Evolutionary conservation across 2,113 vertebrate genomes (phyloP).

Genomic region (Delphinus delphis): DNA sequence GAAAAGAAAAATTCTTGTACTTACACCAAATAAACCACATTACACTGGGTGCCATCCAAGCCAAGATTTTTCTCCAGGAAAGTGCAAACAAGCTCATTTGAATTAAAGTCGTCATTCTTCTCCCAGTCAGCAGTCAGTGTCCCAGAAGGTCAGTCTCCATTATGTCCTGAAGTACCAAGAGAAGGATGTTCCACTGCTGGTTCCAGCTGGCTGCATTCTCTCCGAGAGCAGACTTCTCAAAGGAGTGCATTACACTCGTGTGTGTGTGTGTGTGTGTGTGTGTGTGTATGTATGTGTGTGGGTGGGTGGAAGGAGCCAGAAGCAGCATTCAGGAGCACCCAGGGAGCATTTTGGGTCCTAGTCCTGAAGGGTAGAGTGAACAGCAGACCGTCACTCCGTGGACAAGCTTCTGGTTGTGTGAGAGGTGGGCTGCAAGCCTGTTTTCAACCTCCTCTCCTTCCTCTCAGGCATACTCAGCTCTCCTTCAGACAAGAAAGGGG

Average conservation of each 20-base stretch:
- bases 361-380: not conserved
- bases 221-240: not conserved
- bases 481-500: not conserved
- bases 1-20: conserved; percentile 48
- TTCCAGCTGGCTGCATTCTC: not conserved
- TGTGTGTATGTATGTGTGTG: not conserved
- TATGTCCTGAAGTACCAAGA: not conserved
- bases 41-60: not conserved
- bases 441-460: not conserved
- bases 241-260: not conserved
- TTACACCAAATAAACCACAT: conserved; percentile 42
- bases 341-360: not conserved
- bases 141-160: not conserved
- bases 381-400: not conserved
- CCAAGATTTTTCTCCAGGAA: conserved; percentile 40
- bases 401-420: not conserved
- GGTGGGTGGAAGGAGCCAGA: not conserved
- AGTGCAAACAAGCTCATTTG: not conserved
- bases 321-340: not conserved
- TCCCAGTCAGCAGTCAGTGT: not conserved
- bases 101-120: conserved; percentile 15
- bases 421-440: not conserved
- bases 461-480: not conserved
- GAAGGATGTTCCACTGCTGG: not conserved
- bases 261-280: not conserved